Base-by-base conservation (phyloP, 2,113 vertebrate genomes). In the Salvelinus namaycush region DNA sequence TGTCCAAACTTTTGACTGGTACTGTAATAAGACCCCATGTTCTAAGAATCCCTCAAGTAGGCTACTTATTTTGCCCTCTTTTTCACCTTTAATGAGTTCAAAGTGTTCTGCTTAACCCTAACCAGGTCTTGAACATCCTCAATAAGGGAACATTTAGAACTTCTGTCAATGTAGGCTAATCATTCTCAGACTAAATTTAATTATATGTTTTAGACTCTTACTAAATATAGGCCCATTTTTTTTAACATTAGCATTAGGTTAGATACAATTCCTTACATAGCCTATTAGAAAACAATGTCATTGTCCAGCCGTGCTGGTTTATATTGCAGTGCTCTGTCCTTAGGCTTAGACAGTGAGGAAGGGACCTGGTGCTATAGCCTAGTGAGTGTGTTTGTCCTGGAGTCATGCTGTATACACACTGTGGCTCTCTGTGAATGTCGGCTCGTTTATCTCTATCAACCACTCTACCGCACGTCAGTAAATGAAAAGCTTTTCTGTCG, bases 381-480 rank as follows among this genome's bases (percentile, higher is more conserved):
- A 20, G 20, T 65, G 72, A 39, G 13, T 44, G n/a, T 26, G 20
- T 16, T 54, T 29, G 48, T 74, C 64, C 60, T 69, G 81, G 78
- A 85, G 80, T 85, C 82, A 77, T 75, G 74, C 70, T 8, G 20
- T 11, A 62, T 62, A 62, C 59, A 76, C 79, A 79, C 70, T 69
- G 26, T 9, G 72, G 74, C 73, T 44, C 39, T 44, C 39, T 81
- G 0, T 71, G 76, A 80, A 29, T 84, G 80, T 86, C 79, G 85
- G 71, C 77, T 81, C 80, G 76, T 79, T 83, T 70, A 77, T 87
- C 77, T 81, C 20, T 29, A 85, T 81, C 79, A 84, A 54, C 60
- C 60, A 64, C 72, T 20, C 16, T 2, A 75, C 27, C 77, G 49
- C 76, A 69, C 69, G 54, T 74, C 72, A 71, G 54, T 74, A 85